Conservation (phyloP, 2,888 invertebrate genomes). For the Cataglyphis cursor region DNA sequence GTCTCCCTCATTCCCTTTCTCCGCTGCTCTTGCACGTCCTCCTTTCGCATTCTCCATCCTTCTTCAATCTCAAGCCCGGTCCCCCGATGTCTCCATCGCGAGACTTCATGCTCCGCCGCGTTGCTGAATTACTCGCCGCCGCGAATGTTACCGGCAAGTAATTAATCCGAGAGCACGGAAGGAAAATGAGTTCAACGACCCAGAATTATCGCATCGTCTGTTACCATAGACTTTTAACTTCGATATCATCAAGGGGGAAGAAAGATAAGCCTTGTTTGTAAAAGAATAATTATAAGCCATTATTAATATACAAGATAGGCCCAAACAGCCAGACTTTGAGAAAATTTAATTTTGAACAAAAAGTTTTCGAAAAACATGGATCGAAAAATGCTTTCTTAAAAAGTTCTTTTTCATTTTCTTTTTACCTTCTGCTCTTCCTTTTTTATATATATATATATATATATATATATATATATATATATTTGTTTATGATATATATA, state of each 20-base stretch:
- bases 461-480: too few relatives aligned
- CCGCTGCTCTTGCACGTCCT: slow-evolving; percentile 60
- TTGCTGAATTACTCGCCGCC: slow-evolving; percentile 51
- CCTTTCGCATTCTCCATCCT: slow-evolving; percentile 59
- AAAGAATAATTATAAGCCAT: neutral
- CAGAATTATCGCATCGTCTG: slow-evolving; percentile 14
- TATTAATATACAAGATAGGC: neutral
- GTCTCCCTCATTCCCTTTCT: slow-evolving; percentile 48
- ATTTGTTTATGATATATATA: neutral
- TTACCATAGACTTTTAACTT: neutral
- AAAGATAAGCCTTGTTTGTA: neutral
- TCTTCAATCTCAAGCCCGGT: slow-evolving; percentile 62
- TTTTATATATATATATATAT: too few relatives aligned
- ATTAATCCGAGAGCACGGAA: slow-evolving; percentile 54
- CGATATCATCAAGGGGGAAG: neutral
- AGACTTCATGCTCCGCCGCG: slow-evolving; percentile 52
- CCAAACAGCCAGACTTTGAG: too few relatives aligned
- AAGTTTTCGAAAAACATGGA: too few relatives aligned
- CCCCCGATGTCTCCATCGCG: slow-evolving; percentile 75
- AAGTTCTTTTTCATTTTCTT: too few relatives aligned
- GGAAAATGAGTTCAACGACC: slow-evolving; percentile 46
- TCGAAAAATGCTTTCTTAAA: too few relatives aligned
- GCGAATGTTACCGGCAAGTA: slow-evolving; percentile 49
- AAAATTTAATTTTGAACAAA: too few relatives aligned
- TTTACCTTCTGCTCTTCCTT: too few relatives aligned